Evolutionary conservation across 2,888 invertebrate species (phyloP).

Genomic region (Cyaniris semiargus): DNA sequence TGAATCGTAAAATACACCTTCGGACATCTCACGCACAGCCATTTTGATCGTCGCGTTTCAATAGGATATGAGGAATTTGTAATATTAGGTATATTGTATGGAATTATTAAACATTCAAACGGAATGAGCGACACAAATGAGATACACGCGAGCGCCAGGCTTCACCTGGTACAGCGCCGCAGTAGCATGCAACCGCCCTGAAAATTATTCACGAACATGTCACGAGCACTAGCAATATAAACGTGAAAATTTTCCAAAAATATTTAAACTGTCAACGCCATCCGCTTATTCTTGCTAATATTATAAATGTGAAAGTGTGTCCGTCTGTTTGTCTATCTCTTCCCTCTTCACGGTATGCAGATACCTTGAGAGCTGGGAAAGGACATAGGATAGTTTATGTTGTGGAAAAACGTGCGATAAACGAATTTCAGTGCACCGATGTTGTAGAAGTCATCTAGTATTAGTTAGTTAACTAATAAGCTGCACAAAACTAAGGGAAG

Average conservation of each 20-base stretch:
- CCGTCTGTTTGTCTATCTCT: too few relatives aligned
- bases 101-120: slow-evolving; percentile 15
- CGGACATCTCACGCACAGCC: not conserved
- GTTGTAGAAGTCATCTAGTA: too few relatives aligned
- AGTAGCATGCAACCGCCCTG: slow-evolving; percentile 66
- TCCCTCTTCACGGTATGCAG: too few relatives aligned
- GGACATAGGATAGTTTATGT: too few relatives aligned
- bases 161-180: slow-evolving; percentile 64
- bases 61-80: not conserved
- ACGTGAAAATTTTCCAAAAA: not conserved
- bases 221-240: slow-evolving; percentile 4
- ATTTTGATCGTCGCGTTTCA: not conserved
- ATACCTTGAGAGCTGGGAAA: too few relatives aligned
- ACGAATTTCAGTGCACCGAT: too few relatives aligned
- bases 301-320: too few relatives aligned
- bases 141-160: slow-evolving; percentile 65
- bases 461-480: too few relatives aligned
- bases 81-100: not conserved
- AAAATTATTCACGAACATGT: slow-evolving; percentile 38
- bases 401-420: too few relatives aligned
- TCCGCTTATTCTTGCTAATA: too few relatives aligned
- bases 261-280: not conserved
- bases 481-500: too few relatives aligned
- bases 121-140: slow-evolving; percentile 29
- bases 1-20: not conserved